phyloP scores from a whole-genome alignment of 2,888 invertebrate genomes.

The Andrena chrysosceles region DNA sequence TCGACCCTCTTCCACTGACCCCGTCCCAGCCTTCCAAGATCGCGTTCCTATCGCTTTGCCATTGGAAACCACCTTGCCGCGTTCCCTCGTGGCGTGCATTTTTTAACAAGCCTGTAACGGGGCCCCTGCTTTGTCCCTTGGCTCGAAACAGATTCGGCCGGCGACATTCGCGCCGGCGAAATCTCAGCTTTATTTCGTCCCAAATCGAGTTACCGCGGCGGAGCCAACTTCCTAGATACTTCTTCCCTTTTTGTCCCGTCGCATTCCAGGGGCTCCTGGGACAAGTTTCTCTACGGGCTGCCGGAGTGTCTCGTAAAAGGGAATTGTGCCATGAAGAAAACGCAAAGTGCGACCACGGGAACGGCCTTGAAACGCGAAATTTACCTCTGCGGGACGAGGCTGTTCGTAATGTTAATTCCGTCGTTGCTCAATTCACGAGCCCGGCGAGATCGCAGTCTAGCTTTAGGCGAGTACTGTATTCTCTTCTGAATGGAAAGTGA shows the following conservation, averaged over 20 bases:
- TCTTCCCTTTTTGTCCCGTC: conserved; percentile 40
- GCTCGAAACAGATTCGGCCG: conserved; percentile 32
- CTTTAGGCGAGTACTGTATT: neutral
- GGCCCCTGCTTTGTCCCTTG: neutral
- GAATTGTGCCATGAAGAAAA: conserved; percentile 51
- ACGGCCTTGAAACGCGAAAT: conserved; percentile 7
- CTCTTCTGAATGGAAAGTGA: neutral
- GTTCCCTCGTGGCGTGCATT: conserved; percentile 33
- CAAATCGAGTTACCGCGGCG: conserved; percentile 61
- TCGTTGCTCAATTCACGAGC: conserved; percentile 15
- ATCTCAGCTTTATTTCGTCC: conserved; percentile 55
- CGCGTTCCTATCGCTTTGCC: neutral
- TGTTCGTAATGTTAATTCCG: conserved; percentile 47
- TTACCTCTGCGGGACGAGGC: neutral
- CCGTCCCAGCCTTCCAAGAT: neutral
- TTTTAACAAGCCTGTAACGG: conserved; percentile 37
- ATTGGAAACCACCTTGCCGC: neutral
- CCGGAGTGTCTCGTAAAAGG: conserved; percentile 55
- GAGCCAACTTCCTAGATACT: conserved; percentile 28
- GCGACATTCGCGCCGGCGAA: conserved; percentile 30
- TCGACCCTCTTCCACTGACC: conserved; percentile 9
- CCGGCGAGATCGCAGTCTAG: neutral
- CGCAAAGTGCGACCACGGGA: conserved; percentile 29
- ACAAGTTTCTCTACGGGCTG: conserved; percentile 42
- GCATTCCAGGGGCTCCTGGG: conserved; percentile 31